These are phyloP conservation scores for Andricus curvator DNA, from an alignment of 2,888 invertebrate genomes.

Conservation along the genomic window DNA sequence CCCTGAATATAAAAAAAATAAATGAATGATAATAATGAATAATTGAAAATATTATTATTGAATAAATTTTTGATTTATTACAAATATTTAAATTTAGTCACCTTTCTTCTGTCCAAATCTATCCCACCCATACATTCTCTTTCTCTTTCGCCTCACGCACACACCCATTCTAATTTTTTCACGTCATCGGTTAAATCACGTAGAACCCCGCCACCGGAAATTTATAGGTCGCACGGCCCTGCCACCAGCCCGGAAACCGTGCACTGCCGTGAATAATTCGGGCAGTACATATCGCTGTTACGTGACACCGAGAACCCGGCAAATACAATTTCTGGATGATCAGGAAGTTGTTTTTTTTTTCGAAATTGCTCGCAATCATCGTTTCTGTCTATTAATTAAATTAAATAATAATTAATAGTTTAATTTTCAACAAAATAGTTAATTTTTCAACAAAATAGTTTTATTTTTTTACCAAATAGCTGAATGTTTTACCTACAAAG, in stretches of 20 bases:
- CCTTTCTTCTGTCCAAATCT: conserved; percentile 14
- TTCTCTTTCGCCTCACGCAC: conserved; percentile 44
- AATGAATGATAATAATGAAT: no score
- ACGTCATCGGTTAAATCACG: conserved; percentile 64
- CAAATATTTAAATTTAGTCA: no score
- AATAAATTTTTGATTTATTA: no score
- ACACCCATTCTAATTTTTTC: conserved; percentile 42
- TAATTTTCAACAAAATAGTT: no score
- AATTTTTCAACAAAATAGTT: no score
- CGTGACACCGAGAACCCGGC: conserved; percentile 49
- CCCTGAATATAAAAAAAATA: no score
- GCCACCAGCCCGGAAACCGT: conserved; percentile 57
- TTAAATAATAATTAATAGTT: fast-evolving
- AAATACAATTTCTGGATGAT: conserved; percentile 48
- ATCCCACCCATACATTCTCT: conserved; percentile 8
- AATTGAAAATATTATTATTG: no score
- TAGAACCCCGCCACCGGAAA: conserved; percentile 55
- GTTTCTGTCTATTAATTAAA: no score
- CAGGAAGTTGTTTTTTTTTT: not conserved
- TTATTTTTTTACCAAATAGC: no score
- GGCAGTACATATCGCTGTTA: conserved; percentile 47
- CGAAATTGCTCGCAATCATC: not conserved
- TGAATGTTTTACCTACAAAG: no score
- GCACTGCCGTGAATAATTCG: conserved; percentile 63
- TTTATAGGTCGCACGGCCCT: conserved; percentile 64